Evolutionary conservation across 2,113 vertebrate genomes (phyloP).

Genomic region (Chloropsis cyanopogon): DNA sequence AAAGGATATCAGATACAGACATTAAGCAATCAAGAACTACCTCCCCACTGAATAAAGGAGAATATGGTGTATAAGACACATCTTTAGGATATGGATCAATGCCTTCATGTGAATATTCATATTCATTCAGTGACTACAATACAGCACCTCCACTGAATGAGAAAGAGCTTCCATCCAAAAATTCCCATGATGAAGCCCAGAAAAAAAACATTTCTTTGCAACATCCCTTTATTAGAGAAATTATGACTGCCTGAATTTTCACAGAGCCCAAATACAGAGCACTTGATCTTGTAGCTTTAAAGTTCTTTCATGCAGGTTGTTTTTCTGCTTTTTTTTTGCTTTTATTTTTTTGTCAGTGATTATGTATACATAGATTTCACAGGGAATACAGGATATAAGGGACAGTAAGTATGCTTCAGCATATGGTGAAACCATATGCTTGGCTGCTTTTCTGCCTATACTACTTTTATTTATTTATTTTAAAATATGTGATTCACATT

Average conservation of each 20-base stretch:
- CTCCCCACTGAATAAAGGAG: neutral
- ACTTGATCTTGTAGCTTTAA: conserved; percentile 8
- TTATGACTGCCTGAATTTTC: neutral
- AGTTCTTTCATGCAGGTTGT: neutral
- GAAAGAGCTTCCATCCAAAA: neutral
- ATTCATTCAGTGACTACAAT: neutral
- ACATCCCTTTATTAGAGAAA: neutral
- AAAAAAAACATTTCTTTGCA: neutral
- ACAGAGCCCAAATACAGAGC: neutral
- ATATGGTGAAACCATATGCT: conserved; percentile 65
- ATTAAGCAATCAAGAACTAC: neutral
- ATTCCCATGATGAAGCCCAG: neutral
- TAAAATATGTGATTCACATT: conserved; percentile 29
- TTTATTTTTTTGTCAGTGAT: neutral
- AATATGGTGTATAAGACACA: neutral
- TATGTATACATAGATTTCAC: conserved; percentile 37
- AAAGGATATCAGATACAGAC: neutral
- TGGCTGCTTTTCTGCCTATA: conserved; percentile 51
- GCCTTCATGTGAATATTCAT: neutral
- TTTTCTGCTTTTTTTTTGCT: neutral
- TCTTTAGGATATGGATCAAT: neutral
- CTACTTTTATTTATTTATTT: conserved; percentile 62
- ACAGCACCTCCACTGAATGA: neutral
- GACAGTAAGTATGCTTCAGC: conserved; percentile 55
- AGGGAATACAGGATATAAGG: conserved; percentile 53